phyloP scores from a whole-genome alignment of 2,113 vertebrate genomes.

The Chamaetylas fuelleborni region DNA sequence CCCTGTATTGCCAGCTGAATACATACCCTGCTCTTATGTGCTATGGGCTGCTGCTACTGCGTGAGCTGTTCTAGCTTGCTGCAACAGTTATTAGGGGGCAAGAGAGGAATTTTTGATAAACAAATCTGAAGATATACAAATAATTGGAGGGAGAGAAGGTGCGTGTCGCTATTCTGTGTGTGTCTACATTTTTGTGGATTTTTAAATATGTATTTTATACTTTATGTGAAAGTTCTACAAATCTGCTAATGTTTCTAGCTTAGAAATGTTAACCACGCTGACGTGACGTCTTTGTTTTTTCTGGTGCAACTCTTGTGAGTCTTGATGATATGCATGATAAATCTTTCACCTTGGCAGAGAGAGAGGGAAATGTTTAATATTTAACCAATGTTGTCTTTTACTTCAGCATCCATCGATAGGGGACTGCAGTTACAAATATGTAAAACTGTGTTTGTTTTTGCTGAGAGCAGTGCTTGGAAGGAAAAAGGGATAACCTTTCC shows the following conservation, averaged over 20 bases:
- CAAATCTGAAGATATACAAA: neutral
- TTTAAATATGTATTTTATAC: neutral
- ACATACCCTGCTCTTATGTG: neutral
- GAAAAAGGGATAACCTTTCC: neutral
- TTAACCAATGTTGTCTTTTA: slow-evolving; percentile 49
- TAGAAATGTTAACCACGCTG: neutral
- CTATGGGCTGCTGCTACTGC: neutral
- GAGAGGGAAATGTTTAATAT: slow-evolving; percentile 41
- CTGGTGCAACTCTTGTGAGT: neutral
- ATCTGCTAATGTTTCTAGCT: neutral
- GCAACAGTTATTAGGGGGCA: neutral
- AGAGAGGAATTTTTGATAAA: neutral
- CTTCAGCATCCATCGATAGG: neutral
- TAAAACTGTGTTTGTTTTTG: slow-evolving; percentile 20
- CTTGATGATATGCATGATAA: neutral
- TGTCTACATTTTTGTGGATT: neutral
- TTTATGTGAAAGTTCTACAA: neutral
- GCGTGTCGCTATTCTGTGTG: neutral
- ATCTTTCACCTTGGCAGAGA: slow-evolving; percentile 40
- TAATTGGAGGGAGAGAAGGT: neutral
- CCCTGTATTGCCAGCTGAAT: neutral
- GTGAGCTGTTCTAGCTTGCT: neutral
- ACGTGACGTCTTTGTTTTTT: neutral
- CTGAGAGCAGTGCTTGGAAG: neutral
- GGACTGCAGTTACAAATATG: slow-evolving; percentile 1